A percentile compares a stretch with the other conserved stretches of the same genome.
Conservation (phyloP, 2,797 vertebrate genomes). For the Esox lucius region DNA sequence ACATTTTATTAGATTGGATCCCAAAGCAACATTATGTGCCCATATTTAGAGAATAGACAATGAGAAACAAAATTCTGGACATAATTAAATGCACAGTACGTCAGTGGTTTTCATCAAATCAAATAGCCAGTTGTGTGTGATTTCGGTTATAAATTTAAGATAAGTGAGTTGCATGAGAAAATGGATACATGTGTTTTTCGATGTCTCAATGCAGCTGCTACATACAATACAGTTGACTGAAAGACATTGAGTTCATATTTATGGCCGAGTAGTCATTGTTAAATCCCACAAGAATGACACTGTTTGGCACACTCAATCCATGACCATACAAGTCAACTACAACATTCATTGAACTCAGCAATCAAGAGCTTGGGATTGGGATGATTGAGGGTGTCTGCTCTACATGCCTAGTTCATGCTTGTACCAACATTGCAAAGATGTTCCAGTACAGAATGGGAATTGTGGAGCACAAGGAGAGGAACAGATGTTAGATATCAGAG, state of each 20-base stretch:
- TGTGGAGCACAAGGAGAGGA: slow-evolving; percentile 8
- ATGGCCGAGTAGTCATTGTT: slow-evolving; percentile 14
- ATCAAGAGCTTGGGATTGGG: slow-evolving; percentile 2
- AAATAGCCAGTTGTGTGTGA: not conserved
- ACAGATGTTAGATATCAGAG: slow-evolving; percentile 31
- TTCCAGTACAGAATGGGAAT: not conserved
- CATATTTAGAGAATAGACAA: not conserved
- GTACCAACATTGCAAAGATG: slow-evolving; percentile 16
- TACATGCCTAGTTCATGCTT: slow-evolving; percentile 11
- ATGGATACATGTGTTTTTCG: not conserved
- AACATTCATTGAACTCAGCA: slow-evolving; percentile 24
- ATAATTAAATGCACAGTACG: not conserved
- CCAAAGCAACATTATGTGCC: not conserved
- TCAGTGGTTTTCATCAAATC: not conserved
- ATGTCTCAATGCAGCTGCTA: not conserved
- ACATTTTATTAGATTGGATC: not conserved
- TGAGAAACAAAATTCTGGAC: not conserved
- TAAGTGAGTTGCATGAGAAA: slow-evolving; percentile 10
- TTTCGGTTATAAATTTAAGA: not conserved
- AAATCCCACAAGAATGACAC: slow-evolving; percentile 13
- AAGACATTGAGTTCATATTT: slow-evolving; percentile 3
- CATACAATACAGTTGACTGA: slow-evolving; percentile 7
- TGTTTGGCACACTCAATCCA: slow-evolving; percentile 15
- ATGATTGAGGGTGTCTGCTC: not conserved
- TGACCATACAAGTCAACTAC: slow-evolving; percentile 26